Base-by-base conservation (phyloP, 2,113 vertebrate species). In the Hemiprocne comata region DNA sequence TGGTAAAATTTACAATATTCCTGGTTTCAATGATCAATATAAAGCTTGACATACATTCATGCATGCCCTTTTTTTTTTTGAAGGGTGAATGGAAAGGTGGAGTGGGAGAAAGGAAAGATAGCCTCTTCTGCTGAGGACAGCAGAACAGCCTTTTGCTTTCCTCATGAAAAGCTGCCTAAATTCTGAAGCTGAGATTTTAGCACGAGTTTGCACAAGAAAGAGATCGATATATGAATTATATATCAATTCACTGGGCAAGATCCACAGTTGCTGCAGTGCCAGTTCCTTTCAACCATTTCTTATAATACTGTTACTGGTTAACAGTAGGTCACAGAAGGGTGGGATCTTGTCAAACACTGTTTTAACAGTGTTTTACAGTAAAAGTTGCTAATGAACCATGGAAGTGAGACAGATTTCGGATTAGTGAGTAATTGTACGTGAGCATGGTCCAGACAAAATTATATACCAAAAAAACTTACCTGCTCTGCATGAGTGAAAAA, bases 211-310 rank as follows among this genome's bases (percentile, higher is more conserved):
- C n/a, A 62, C 0, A 6, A 3, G 5, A 10, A 65, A 67, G 16
- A 33, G 33, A 8, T 62, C 0, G 0, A 29, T 36, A 57, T 12
- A 9, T 58, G 28, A 66, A 36, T 57, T 92, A 66, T 7, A 0
- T 6, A 55, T 23, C 55, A 55, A 53, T 50, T 85, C 25, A 60
- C 12, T 13, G 20, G 23, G 18, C 29, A 75, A 79, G 33, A 71
- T 57, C 8, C 62, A 70, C 48, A 53, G 46, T 5, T 48, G 33
- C 26, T 71, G 60, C 16, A 40, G 6, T 13, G 16, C 10, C 61
- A 85, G 15, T 1, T 76, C 25, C 57, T 81, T 86, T 88, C 73
- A 34, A 54, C 18, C 25, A 42, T 38, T 67, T 82, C 31, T 62
- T 50, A 11, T 3, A 33, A 5, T 23, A 69, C 20, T n/a, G 36